Evolutionary conservation across 2,797 vertebrate genomes (phyloP), one percentile per base, ranked within the genome.

Genomic region (Chromobotia macracanthus): DNA sequence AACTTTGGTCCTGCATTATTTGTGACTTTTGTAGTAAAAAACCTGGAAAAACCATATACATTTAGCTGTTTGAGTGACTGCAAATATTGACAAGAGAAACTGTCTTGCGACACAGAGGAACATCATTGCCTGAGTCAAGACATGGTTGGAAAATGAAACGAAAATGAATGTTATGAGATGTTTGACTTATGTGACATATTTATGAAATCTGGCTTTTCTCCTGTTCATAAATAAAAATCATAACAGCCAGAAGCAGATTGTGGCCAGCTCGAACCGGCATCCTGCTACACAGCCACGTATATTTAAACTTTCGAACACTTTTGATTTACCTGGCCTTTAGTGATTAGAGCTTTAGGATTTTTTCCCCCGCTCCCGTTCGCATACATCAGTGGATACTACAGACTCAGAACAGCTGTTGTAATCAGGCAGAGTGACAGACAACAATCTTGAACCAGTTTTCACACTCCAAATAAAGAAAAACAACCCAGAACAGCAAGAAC

Each of bases 1-100:
- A 93, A 93, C 93, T 95, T 95, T 95, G 94, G 94, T 95, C 92
- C 92, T 88, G 80, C 85, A 71, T 92, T 92, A 91, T 91, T 80
- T 91, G 91, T 90, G 78, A 86, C 84, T 86, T 82, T 50, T 87
- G 85, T 77, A 83, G 77, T 86, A 90, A 79, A 90, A 91, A 92
- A 83, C 51, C 67, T 82, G 85, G 75, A 70, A 89, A 64, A 81
- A 77, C 28, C 63, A 64, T 67, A 81, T 50, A 84, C 35, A 75
- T 85, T 78, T 77, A 82, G 78, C 83, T 28, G 65, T 80, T 75
- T 63, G 69, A 80, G 75, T 79, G 67, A 83, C 63, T 79, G 80
- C 23, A 50, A 73, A 81, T 68, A 68, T 80, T 16, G 41, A 76
- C 48, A 68, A 76, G 72, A 55, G 80, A 72, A 48, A 61, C 70